Percentiles rank a stretch among this genome's conserved stretches.
Conservation (phyloP, 2,113 vertebrate genomes). For the Perognathus longimembris region DNA sequence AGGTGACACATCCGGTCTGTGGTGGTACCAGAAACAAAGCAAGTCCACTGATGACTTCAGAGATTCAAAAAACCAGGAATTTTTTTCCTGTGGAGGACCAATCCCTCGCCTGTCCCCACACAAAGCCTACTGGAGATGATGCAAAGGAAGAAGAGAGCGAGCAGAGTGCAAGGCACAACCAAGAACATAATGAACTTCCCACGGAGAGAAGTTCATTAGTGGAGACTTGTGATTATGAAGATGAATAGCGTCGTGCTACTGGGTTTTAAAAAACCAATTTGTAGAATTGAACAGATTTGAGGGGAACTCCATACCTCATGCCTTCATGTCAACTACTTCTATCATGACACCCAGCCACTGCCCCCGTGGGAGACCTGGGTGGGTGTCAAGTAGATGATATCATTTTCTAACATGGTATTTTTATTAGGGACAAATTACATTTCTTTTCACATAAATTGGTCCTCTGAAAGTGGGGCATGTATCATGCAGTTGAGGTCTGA, state of each 20-base stretch:
- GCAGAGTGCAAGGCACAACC: not conserved
- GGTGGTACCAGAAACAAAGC: not conserved
- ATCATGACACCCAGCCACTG: not conserved
- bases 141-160: not conserved
- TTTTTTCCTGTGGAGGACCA: not conserved
- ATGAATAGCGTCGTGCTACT: not conserved
- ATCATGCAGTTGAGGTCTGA: conserved; percentile 52
- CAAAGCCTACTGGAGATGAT: not conserved
- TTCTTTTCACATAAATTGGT: conserved; percentile 53
- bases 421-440: conserved; percentile 49
- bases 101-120: too few species aligned
- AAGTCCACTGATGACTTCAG: not conserved
- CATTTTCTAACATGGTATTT: conserved; percentile 23
- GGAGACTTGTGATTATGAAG: conserved; percentile 1
- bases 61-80: fast-evolving
- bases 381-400: not conserved
- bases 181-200: not conserved
- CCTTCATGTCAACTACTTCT: not conserved
- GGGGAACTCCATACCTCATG: not conserved
- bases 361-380: not conserved
- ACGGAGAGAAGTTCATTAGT: not conserved
- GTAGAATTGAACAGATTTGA: not conserved
- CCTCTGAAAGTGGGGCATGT: conserved; percentile 41
- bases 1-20: too few species aligned
- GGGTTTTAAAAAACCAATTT: not conserved